Evolutionary conservation across 2,888 invertebrate species (phyloP), one percentile per base, ranked within the genome.

Genomic region (Heliothis peltigera): DNA sequence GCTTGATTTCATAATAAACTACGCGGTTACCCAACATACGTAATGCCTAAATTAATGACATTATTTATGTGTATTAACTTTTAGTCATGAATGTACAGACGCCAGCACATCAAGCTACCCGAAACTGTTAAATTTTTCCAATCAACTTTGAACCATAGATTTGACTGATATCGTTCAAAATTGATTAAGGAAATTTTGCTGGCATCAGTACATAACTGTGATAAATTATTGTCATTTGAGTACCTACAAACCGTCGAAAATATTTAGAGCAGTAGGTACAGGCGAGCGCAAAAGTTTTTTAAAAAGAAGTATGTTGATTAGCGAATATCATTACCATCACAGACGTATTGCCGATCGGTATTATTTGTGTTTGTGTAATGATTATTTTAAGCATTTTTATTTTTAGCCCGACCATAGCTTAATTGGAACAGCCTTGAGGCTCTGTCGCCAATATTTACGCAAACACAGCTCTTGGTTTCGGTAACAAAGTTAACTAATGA

Each of bases 361-460:
- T 77, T 74, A 57, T 79, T 62, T 62, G 58, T 73, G 57, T 58
- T 71, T 66, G 22, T 67, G 62, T 80, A 80, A 77, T 75, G 73
- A 76, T 79, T 77, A 79, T 80, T 77, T 72, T 77, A 69, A 69
- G 69, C 55, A 71, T 79, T 81, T n/a, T 81, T 84, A 83, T 84
- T 77, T 83, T 82, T 77, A 77, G 77, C 63, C 44, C 64, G 66
- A 61, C 76, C 66, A 77, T 77, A 81, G 78, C 70, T 82, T 84
- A 87, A 89, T 87, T 88, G 83, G 85, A 82, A 87, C 88, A 89
- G 70, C 91, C 91, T 91, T 89, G 90, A 84, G 53, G 51, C 64
- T 73, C 81, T 84, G 89, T 88, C 89, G 88, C 89, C 83, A 89
- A 90, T 90, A 87, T 90, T 90, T 88, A 88, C 88, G 86, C 83